Conservation (phyloP, 2,888 invertebrate species). For the Miltochrista miniata region DNA sequence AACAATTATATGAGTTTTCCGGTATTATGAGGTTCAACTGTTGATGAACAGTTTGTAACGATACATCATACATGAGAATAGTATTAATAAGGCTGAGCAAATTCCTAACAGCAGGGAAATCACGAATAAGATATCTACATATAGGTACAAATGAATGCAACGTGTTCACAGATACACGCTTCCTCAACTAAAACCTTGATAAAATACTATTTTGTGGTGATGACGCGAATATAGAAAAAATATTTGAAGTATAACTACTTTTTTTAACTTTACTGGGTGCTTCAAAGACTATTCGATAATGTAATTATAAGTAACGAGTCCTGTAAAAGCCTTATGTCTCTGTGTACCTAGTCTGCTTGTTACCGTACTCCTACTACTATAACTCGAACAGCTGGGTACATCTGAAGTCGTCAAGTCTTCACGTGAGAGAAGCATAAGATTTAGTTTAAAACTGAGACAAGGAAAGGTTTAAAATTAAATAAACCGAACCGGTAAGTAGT, state of each 20-base stretch:
- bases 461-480: too few species aligned
- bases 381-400: too few species aligned
- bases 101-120: conserved; percentile 38
- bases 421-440: too few species aligned
- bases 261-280: too few species aligned
- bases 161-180: conserved; percentile 41
- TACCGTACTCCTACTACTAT: too few species aligned
- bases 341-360: too few species aligned
- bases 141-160: conserved; percentile 32
- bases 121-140: conserved; percentile 35
- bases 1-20: conserved; percentile 36
- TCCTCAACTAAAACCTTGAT: conserved; percentile 49
- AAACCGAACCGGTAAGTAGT: too few species aligned
- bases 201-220: conserved; percentile 33
- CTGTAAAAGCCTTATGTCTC: too few species aligned
- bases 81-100: conserved; percentile 35
- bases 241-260: not conserved
- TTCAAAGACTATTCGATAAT: too few species aligned
- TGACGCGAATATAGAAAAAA: conserved; percentile 24
- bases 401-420: too few species aligned
- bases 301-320: too few species aligned
- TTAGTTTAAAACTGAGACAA: too few species aligned
- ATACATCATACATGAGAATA: conserved; percentile 33
- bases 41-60: conserved; percentile 34
- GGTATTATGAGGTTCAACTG: conserved; percentile 37